Base-by-base conservation (phyloP, 2,797 vertebrate genomes). In the Chelon labrosus region DNA sequence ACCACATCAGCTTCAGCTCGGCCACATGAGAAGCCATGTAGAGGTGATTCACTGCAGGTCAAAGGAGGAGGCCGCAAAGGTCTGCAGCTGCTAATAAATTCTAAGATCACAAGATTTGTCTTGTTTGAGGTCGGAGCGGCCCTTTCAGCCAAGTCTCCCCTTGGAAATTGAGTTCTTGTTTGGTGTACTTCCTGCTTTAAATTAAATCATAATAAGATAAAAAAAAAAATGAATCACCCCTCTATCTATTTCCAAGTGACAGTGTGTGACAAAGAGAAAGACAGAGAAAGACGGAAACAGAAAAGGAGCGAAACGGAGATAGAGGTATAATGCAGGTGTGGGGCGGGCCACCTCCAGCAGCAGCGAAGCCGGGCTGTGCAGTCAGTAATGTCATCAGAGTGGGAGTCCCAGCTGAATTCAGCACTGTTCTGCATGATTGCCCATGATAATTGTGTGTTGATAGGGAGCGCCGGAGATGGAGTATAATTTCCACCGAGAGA, bases 371-470 rank as follows among this genome's bases (percentile, higher is more conserved):
- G 91, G 95, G 96, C 96, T 96, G 71, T 70, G 85, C 88, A 96
- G 95, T 97, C 94, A 95, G 96, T 96, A 96, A 97, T 97, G 96
- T 97, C 97, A 97, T 98, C 97, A 97, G 96, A 96, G 96, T 95
- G 95, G 95, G 96, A 96, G 96, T 96, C 96, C 96, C 97, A 95
- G 96, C 96, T 97, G 97, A 98, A 97, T 98, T 96, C 96, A 95
- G 95, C 94, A 93, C 96, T 97, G 97, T 98, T 98, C 97, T 97
- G 97, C 97, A 97, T 98, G 97, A 97, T 97, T 97, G 97, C 97
- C 96, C 96, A 96, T 97, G 97, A 97, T 98, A 98, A 98, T 98
- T 98, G 97, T 97, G 97, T 98, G 97, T 98, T 98, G 97, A 98
- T 98, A 98, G 96, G 94, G 95, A 97, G 96, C 95, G 95, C 96